phyloP scores from a whole-genome alignment of 1,140 invertebrate genomes.

The Achatina immaculata region DNA sequence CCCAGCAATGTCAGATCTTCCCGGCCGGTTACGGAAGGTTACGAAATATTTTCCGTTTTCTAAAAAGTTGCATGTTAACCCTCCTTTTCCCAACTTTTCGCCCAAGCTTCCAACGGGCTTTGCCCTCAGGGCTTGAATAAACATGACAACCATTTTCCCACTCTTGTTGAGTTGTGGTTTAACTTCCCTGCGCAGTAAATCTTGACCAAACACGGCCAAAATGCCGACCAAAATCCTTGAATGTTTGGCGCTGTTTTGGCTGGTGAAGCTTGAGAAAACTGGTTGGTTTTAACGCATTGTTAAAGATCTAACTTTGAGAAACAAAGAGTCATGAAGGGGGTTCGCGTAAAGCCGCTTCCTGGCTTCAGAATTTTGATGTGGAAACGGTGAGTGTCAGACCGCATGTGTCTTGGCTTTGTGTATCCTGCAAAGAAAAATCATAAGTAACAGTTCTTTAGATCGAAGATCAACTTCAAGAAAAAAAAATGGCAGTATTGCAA shows the following conservation, averaged over 20 bases:
- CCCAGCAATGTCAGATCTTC: too few relatives aligned
- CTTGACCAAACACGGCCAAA: slow-evolving; percentile 25
- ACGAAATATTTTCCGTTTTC: neutral
- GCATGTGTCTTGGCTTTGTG: too few relatives aligned
- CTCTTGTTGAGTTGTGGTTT: slow-evolving; percentile 31
- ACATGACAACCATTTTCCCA: neutral
- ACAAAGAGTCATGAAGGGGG: neutral
- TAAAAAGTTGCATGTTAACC: neutral
- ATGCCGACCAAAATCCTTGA: neutral
- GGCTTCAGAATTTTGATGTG: neutral
- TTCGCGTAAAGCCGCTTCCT: neutral
- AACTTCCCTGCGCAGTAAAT: slow-evolving; percentile 9
- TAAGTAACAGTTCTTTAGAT: too few relatives aligned
- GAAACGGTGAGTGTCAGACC: neutral
- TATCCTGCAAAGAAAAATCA: too few relatives aligned
- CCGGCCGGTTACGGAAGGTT: neutral
- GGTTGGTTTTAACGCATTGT: neutral
- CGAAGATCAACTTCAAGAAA: too few relatives aligned
- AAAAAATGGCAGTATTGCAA: too few relatives aligned
- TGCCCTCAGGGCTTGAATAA: neutral
- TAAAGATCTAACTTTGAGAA: slow-evolving; percentile 9
- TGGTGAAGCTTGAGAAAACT: neutral
- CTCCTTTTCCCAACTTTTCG: neutral
- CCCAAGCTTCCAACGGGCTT: neutral
- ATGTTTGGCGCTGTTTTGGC: neutral